Conservation (phyloP, 2,888 invertebrate species). For the Thera obeliscata region DNA sequence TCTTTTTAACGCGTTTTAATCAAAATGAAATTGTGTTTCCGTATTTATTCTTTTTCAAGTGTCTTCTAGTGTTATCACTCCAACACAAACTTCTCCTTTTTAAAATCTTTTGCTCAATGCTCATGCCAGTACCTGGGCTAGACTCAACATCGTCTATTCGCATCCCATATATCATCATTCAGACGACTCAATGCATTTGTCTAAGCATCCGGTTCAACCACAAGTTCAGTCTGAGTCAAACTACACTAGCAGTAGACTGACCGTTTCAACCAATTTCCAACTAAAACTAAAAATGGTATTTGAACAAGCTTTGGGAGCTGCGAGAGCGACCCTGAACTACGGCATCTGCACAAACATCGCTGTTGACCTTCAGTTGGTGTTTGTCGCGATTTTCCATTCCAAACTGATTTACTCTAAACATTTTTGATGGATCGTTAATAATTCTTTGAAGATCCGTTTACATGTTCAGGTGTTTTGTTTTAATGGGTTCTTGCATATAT, state of each 20-base stretch:
- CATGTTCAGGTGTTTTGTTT: slow-evolving; percentile 11
- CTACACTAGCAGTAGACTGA: background rate
- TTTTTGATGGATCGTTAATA: slow-evolving; percentile 37
- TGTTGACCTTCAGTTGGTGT: slow-evolving; percentile 52
- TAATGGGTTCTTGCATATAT: background rate
- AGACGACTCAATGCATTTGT: no score
- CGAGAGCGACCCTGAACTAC: slow-evolving; percentile 34
- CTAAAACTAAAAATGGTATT: slow-evolving; percentile 12
- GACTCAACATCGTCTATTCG: no score
- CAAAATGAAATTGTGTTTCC: background rate
- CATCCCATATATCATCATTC: no score
- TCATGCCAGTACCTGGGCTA: no score
- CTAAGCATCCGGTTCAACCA: no score
- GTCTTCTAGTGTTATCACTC: background rate
- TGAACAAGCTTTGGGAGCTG: slow-evolving; percentile 31
- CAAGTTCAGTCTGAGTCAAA: no score
- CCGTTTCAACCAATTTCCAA: slow-evolving; percentile 3
- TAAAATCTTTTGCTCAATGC: background rate
- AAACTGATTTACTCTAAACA: slow-evolving; percentile 39
- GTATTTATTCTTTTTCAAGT: background rate
- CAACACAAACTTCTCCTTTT: background rate
- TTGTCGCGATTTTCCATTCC: slow-evolving; percentile 42
- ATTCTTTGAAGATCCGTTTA: slow-evolving; percentile 21
- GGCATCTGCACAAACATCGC: slow-evolving; percentile 59
- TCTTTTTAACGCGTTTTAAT: slow-evolving; percentile 3